These are phyloP conservation scores for Aethes cnicana DNA, from an alignment of 2,888 invertebrate species.

Conservation along the genomic window DNA sequence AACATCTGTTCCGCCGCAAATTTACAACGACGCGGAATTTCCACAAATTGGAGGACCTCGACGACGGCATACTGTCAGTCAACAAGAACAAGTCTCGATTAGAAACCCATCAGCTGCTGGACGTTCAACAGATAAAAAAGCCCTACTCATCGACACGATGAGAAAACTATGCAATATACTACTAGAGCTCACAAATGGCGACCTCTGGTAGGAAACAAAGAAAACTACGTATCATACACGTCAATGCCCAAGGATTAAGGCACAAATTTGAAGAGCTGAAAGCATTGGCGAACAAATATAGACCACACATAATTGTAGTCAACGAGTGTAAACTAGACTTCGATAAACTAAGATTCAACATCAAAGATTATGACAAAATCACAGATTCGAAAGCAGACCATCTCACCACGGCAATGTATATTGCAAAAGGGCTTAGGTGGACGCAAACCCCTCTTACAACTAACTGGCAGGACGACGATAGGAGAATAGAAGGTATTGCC, in stretches of 20 bases:
- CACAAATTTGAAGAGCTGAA: background rate
- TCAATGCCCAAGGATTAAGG: background rate
- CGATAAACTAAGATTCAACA: background rate
- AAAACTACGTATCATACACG: background rate
- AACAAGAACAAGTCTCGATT: too few relatives aligned
- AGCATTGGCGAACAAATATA: background rate
- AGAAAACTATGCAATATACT: slow-evolving; percentile 1
- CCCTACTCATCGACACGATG: too few relatives aligned
- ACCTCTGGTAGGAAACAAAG: background rate
- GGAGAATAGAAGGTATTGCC: background rate
- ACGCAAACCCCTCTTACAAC: background rate
- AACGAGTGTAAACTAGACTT: background rate
- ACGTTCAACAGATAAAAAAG: too few relatives aligned
- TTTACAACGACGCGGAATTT: too few relatives aligned
- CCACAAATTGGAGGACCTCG: too few relatives aligned
- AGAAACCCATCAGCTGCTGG: too few relatives aligned
- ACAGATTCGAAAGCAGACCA: background rate
- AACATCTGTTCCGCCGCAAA: too few relatives aligned
- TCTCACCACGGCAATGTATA: background rate
- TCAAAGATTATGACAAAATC: background rate
- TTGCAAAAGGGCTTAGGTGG: slow-evolving; percentile 1
- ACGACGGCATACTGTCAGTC: too few relatives aligned
- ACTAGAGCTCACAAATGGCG: background rate
- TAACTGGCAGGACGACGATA: background rate
- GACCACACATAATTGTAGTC: background rate